Conservation (phyloP, 1,140 invertebrate genomes). For the Atta colombica region DNA sequence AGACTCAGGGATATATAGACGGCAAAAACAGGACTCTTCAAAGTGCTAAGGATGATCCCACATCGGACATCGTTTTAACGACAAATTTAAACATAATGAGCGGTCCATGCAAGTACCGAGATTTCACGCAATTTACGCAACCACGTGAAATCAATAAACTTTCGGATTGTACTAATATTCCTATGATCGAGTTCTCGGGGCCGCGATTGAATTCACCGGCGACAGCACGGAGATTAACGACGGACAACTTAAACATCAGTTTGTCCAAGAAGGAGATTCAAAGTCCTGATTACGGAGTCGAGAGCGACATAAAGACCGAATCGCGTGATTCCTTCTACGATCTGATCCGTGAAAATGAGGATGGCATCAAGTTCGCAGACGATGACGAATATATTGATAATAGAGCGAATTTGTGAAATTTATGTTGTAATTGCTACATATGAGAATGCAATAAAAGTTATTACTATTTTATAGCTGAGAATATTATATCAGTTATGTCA, state of each 20-base stretch:
- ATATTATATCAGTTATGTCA: constrained; percentile 12
- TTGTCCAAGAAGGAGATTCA: constrained; percentile 80
- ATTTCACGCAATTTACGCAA: constrained; percentile 75
- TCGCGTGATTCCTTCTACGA: constrained; percentile 82
- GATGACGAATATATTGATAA: constrained; percentile 85
- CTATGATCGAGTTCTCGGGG: constrained; percentile 79
- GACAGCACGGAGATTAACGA: constrained; percentile 75
- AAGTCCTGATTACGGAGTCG: constrained; percentile 79
- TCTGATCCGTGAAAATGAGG: constrained; percentile 82
- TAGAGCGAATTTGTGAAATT: constrained; percentile 76
- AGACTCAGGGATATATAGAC: constrained; percentile 12
- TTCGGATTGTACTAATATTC: constrained; percentile 75
- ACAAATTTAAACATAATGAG: constrained; percentile 70
- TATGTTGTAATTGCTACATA: constrained; percentile 23
- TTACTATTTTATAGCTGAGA: constrained; percentile 26
- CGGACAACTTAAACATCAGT: constrained; percentile 58
- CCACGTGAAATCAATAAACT: constrained; percentile 63
- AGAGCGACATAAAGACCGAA: constrained; percentile 79
- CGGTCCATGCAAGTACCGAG: constrained; percentile 71
- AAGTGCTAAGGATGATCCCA: constrained; percentile 65
- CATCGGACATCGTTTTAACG: constrained; percentile 29
- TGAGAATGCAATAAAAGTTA: constrained; percentile 40
- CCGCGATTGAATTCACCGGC: constrained; percentile 79
- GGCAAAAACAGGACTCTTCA: constrained; percentile 32
- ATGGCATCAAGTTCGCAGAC: constrained; percentile 86